Percentiles rank a stretch among this genome's conserved stretches.
Evolutionary conservation across 1,140 invertebrate genomes (phyloP).

Genomic region (Drosophila nigrodunni): DNA sequence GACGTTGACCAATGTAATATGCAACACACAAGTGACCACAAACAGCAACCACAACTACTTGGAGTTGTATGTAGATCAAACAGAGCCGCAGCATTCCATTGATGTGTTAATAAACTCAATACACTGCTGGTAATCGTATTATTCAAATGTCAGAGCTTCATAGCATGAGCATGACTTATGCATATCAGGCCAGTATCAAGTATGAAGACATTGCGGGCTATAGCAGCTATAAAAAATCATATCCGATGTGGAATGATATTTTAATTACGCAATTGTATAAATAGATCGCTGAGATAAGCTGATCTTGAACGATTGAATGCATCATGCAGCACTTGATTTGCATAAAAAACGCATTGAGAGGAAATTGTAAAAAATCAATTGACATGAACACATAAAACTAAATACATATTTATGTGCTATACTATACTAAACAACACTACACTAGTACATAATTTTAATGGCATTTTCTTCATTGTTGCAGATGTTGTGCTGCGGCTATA

Average conservation of each 20-base stretch:
- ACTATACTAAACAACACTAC: too few species aligned
- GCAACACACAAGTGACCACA: slow-evolving; percentile 37
- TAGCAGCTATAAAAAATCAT: neutral
- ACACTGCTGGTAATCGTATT: slow-evolving; percentile 56
- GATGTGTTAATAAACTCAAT: slow-evolving; percentile 72
- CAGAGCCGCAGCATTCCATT: slow-evolving; percentile 65
- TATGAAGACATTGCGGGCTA: slow-evolving; percentile 52
- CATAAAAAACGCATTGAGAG: slow-evolving; percentile 56
- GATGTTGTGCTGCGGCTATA: slow-evolving; percentile 63
- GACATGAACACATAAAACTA: slow-evolving; percentile 43
- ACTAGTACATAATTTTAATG: slow-evolving; percentile 47
- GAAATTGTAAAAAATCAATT: slow-evolving; percentile 34
- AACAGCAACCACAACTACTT: slow-evolving; percentile 9
- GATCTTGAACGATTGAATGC: slow-evolving; percentile 12
- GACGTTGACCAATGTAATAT: slow-evolving; percentile 53
- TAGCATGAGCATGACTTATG: slow-evolving; percentile 57
- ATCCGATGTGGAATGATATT: slow-evolving; percentile 56
- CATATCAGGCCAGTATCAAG: slow-evolving; percentile 37
- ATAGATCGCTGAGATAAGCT: slow-evolving; percentile 73
- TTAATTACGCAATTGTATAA: slow-evolving; percentile 77
- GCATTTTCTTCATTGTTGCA: slow-evolving; percentile 39
- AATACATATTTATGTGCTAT: neutral
- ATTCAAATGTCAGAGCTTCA: slow-evolving; percentile 63
- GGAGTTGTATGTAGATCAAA: slow-evolving; percentile 53
- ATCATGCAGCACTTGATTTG: slow-evolving; percentile 41